Conservation (phyloP, 2,113 vertebrate species). For the Microtus pennsylvanicus region DNA sequence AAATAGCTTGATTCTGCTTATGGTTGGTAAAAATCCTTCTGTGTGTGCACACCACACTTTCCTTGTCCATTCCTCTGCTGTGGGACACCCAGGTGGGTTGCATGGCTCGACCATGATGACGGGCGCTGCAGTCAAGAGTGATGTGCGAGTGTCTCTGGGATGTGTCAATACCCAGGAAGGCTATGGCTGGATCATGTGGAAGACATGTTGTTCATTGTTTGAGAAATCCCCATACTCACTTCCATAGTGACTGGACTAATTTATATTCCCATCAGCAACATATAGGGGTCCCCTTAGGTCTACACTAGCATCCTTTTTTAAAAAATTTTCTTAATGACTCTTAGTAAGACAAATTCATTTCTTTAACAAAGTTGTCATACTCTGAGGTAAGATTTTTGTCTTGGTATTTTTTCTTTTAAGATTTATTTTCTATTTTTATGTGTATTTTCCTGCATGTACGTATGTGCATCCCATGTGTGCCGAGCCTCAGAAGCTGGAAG, state of each 20-base stretch:
- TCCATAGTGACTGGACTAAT: not conserved
- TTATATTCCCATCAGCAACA: not conserved
- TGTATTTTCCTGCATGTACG: not conserved
- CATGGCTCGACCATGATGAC: not conserved
- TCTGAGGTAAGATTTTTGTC: not conserved
- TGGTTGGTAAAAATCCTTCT: not conserved
- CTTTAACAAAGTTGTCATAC: not conserved
- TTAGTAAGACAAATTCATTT: not conserved
- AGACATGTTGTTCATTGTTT: not conserved
- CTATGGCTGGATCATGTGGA: not conserved
- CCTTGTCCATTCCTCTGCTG: not conserved
- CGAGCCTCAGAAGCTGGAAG: not conserved
- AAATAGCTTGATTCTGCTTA: not conserved
- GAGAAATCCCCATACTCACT: not conserved
- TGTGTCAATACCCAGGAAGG: not conserved
- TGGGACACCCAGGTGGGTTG: not conserved
- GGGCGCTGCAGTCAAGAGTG: no score
- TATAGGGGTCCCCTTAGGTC: no score
- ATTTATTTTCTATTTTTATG: not conserved
- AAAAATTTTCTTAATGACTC: not conserved
- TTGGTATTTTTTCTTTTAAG: not conserved
- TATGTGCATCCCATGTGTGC: not conserved
- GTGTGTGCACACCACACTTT: not conserved
- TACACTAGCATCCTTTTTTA: not conserved
- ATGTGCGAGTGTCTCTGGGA: not conserved